Evolutionary conservation across 1,140 invertebrate genomes (phyloP), one percentile per base, ranked within the genome.

Genomic region (Lucilia sericata): DNA sequence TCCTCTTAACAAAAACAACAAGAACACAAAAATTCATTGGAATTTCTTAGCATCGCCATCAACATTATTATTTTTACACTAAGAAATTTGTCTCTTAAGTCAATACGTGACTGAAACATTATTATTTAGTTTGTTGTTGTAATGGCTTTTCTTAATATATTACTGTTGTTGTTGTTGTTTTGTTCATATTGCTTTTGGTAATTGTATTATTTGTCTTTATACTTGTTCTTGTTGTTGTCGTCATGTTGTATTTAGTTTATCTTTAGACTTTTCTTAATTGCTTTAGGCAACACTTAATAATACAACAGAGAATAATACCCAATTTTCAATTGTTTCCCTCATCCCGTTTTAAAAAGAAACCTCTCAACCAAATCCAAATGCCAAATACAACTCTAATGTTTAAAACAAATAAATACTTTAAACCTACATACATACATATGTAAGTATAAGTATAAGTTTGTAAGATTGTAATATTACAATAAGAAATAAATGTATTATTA

Each of bases 241-340:
- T n/a, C 9, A 2, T 19, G 65, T 7, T 70, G 4, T 21, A 42
- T 10, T 42, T 19, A 70, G 19, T 5, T 70, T 70, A 21, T 70
- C 65, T 25, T 70, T 60, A n/a, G 14, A 60, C 65, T 10, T 14
- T 60, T n/a, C 60, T 70, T 70, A 70, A 70, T 70, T 70, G 65
- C 65, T 70, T 21, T 7, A 70, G 65, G 65, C 65, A 70, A 25
- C 65, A 70, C 65, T 70, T 70, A 70, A 70, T 70, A 70, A 70
- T 70, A 60, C 14, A 17, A 60, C 55, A 60, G 42, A 42, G 42
- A 42, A 42, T 42, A 42, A 42, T 7, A 42, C 25, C 25, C 25
- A 42, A 42, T 42, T 7, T 42, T 42, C 42, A 42, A 42, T 42
- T 42, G 42, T 42, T 42, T 10, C 5, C 42, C 42, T 42, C 42